Evolutionary conservation across 2,888 invertebrate species (phyloP).

Genomic region (Peribatodes rhomboidaria): DNA sequence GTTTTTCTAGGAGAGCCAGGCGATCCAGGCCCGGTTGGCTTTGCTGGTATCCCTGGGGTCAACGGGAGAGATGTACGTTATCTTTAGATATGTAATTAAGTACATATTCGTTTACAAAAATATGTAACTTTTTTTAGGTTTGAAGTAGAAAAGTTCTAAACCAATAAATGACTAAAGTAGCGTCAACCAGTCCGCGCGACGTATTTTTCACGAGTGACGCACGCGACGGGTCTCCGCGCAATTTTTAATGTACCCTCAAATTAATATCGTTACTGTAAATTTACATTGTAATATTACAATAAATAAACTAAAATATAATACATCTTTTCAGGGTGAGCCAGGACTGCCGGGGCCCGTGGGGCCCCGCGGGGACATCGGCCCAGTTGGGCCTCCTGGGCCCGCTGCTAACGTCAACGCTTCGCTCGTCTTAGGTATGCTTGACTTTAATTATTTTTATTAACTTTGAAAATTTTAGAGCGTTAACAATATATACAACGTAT

Average conservation of each 20-base stretch:
- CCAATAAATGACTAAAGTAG: neutral
- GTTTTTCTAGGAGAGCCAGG: slow-evolving; percentile 66
- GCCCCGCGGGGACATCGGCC: slow-evolving; percentile 68
- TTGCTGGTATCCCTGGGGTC: slow-evolving; percentile 63
- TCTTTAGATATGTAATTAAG: neutral
- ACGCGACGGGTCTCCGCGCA: too few species aligned
- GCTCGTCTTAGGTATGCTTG: slow-evolving; percentile 60
- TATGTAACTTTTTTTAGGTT: too few species aligned
- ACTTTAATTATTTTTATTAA: neutral
- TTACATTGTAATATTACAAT: too few species aligned
- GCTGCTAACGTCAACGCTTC: slow-evolving; percentile 68
- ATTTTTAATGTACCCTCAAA: too few species aligned
- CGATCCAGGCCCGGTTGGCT: slow-evolving; percentile 65
- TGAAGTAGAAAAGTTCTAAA: neutral
- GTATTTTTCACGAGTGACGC: too few species aligned
- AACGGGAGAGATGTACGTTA: slow-evolving; percentile 70
- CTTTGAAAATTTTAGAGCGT: too few species aligned
- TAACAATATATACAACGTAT: too few species aligned
- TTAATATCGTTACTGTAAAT: too few species aligned
- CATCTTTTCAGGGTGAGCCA: slow-evolving; percentile 50
- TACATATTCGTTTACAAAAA: neutral
- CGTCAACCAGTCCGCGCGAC: too few species aligned
- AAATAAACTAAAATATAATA: neutral
- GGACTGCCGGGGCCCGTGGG: slow-evolving; percentile 84
- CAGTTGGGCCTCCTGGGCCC: slow-evolving; percentile 67